A percentile compares a stretch with the other conserved stretches of the same genome.
Evolutionary conservation across 2,797 vertebrate genomes (phyloP).

Genomic region (Parotocinclus haroldoi): DNA sequence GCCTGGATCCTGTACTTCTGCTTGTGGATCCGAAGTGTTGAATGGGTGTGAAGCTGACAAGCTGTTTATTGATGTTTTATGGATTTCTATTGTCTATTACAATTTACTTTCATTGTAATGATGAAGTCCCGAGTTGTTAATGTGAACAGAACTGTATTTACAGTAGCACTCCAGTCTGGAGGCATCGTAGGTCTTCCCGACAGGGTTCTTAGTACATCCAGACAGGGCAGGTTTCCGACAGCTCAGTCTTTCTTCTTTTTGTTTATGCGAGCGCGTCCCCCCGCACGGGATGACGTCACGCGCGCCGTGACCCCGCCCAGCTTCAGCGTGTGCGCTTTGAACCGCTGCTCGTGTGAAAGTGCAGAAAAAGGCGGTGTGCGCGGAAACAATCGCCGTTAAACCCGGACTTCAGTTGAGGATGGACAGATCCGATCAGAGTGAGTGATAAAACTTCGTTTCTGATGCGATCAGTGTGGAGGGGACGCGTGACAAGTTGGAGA

Average conservation of each 20-base stretch:
- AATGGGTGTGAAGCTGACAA: no score
- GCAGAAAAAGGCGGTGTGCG: not conserved
- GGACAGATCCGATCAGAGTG: conserved; percentile 71
- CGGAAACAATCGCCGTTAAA: not conserved
- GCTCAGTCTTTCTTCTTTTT: conserved; percentile 32
- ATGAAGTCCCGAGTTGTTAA: no score
- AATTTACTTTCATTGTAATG: no score
- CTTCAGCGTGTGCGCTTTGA: conserved; percentile 62
- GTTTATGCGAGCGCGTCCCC: conserved; percentile 67
- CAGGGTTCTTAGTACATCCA: no score
- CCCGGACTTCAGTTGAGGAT: conserved; percentile 49
- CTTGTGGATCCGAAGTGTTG: no score
- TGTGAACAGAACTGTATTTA: no score
- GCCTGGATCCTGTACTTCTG: no score
- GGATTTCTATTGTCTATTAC: no score
- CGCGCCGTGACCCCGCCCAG: conserved; percentile 61
- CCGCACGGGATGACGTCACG: conserved; percentile 60
- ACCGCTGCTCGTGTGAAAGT: conserved; percentile 25
- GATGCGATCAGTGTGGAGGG: not conserved
- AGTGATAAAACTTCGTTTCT: not conserved
- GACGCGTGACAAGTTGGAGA: not conserved
- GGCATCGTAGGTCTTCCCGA: no score
- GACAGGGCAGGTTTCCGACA: not conserved
- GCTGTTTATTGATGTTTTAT: no score
- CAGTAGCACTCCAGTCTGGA: no score